Conservation (phyloP, 1,140 invertebrate genomes). For the Drosophila kohkoa region DNA sequence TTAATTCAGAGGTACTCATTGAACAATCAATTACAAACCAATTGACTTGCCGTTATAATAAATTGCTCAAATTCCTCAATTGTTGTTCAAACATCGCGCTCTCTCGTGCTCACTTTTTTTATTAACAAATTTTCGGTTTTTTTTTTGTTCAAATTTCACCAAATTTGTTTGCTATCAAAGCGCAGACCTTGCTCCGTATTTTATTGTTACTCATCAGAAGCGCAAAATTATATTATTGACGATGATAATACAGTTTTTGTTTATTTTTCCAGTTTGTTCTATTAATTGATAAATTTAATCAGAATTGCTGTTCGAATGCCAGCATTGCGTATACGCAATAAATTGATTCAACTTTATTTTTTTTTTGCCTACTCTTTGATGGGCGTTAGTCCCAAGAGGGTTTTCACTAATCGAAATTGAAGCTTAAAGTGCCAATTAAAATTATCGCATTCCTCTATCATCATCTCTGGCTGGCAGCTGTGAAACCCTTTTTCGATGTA, state of each 20-base stretch:
- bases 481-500: background rate
- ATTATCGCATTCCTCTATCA: constrained; percentile 15
- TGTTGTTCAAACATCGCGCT: background rate
- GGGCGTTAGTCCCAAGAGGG: constrained; percentile 7
- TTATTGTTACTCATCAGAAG: constrained; percentile 10
- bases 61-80: background rate
- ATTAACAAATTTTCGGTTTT: background rate
- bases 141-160: background rate
- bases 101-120: background rate
- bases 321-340: constrained; percentile 25
- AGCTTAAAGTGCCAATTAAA: constrained; percentile 33
- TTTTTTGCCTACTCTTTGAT: background rate
- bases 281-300: constrained; percentile 29
- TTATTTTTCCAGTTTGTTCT: constrained; percentile 11
- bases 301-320: background rate
- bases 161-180: background rate
- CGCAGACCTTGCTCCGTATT: background rate
- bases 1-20: background rate
- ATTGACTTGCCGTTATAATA: background rate
- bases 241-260: constrained; percentile 2
- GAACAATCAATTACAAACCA: background rate
- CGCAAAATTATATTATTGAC: background rate
- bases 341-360: constrained; percentile 2
- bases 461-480: background rate
- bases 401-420: constrained; percentile 4